These are phyloP conservation scores for Hycleus cichorii DNA, from an alignment of 1,140 invertebrate genomes.

Conservation along the genomic window DNA sequence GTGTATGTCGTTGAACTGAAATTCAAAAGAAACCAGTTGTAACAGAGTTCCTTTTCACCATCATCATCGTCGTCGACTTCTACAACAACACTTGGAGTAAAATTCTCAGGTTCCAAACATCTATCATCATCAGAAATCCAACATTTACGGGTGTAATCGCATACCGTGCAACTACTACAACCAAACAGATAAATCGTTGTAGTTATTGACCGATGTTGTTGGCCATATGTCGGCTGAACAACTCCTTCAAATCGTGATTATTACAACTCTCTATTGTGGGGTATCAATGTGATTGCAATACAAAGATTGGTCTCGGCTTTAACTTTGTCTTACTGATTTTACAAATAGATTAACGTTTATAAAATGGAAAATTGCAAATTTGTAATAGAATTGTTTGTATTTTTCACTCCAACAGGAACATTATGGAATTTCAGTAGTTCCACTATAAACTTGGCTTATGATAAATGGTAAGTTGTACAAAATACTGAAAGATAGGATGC, in stretches of 20 bases:
- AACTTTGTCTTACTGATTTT: too few relatives aligned
- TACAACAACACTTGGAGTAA: conserved; percentile 8
- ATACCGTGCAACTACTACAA: conserved; percentile 16
- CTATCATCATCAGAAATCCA: conserved; percentile 27
- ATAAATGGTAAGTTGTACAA: conserved; percentile 21
- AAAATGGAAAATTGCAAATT: too few relatives aligned
- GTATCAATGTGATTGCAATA: conserved; percentile 20
- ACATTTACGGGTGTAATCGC: conserved; percentile 24
- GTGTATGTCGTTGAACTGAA: conserved; percentile 21
- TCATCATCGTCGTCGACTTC: neutral
- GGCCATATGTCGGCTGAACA: conserved; percentile 9
- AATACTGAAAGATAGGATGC: neutral
- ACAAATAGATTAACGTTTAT: too few relatives aligned
- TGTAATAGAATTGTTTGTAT: too few relatives aligned
- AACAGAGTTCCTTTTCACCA: too few relatives aligned
- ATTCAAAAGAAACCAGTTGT: conserved; percentile 13
- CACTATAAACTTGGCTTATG: conserved; percentile 19
- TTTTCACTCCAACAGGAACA: too few relatives aligned
- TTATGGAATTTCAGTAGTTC: too few relatives aligned
- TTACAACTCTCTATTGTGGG: conserved; percentile 4
- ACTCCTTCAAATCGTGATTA: conserved; percentile 18
- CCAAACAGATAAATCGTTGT: conserved; percentile 3
- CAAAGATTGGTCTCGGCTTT: conserved; percentile 4
- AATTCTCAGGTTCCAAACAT: conserved; percentile 17
- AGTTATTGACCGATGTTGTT: neutral